Evolutionary conservation across 2,797 vertebrate genomes (phyloP), one percentile per base, ranked within the genome.

Genomic region (Schizopygopsis pylzovi): DNA sequence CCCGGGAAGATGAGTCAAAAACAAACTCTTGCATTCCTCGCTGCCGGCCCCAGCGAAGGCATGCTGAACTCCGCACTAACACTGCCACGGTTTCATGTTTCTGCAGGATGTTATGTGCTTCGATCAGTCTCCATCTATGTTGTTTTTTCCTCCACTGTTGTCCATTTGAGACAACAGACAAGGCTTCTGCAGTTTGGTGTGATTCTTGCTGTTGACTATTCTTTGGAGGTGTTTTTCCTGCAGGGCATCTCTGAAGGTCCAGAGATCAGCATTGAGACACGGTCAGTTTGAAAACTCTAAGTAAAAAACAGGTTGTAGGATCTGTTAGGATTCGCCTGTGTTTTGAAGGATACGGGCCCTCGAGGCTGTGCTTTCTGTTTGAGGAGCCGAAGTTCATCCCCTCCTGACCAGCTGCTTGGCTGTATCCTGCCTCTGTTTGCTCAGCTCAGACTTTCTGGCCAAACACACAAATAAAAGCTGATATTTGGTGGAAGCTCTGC

Each of bases 341-440:
- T 56, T 84, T 25, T 39, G 63, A 11, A 89, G 90, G 87, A 87
- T 77, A 78, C 18, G 39, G 82, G 82, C 85, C 49, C 61, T 59
- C 52, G 45, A 47, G 56, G 88, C 80, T 63, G 82, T 93, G 89
- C 87, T 93, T 95, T 93, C 94, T 95, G 92, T 95, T 93, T 93
- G 89, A 88, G 92, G 91, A 91, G 93, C 82, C 86, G 45, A 82
- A 86, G 89, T 85, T 73, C 88, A 90, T 82, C 81, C 71, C 85
- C 86, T 90, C 88, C 87, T 87, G 89, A 90, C 90, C 92, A 94
- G 94, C 94, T 95, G 91, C 91, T 85, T 85, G 75, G 56, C 82
- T 70, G 85, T 83, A 93, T 95, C 93, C 94, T 93, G 91, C 86
- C 88, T 88, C 87, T 95, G 93, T 95, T 95, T 96, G 91, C 92